A percentile compares a stretch with the other conserved stretches of the same genome.
These are phyloP conservation scores for Ylistrum balloti DNA, from an alignment of 1,140 invertebrate genomes.

Conservation along the genomic window DNA sequence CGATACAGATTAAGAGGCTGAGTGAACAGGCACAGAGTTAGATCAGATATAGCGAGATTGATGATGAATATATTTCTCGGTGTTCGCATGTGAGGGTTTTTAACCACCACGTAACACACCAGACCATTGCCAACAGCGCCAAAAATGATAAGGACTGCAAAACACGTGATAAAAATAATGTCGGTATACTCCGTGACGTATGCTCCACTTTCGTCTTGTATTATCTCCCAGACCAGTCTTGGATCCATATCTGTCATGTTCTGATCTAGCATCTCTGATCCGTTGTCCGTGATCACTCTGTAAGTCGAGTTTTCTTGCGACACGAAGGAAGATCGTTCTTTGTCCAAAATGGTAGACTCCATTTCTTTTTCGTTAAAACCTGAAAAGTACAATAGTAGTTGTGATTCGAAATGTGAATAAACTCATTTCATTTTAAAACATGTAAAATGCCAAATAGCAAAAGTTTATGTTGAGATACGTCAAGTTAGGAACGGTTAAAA, in stretches of 20 bases:
- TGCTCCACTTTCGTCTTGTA: neutral
- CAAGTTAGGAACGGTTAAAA: no score
- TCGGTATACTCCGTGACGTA: constrained; percentile 62
- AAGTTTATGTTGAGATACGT: no score
- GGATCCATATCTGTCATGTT: neutral
- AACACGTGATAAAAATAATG: constrained; percentile 86
- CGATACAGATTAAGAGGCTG: constrained; percentile 93
- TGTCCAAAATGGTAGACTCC: constrained; percentile 7
- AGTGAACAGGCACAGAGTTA: constrained; percentile 91
- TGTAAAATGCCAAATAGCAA: no score
- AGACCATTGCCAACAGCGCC: constrained; percentile 91
- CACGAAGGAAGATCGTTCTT: neutral
- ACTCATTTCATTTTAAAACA: no score
- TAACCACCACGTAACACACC: constrained; percentile 90
- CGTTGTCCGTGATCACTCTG: neutral
- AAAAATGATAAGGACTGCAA: constrained; percentile 89
- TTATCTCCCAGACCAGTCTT: neutral
- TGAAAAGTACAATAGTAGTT: neutral
- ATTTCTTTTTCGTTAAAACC: neutral
- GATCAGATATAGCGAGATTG: constrained; percentile 93
- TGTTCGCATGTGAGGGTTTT: constrained; percentile 92
- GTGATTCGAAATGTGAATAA: no score
- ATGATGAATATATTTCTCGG: constrained; percentile 94
- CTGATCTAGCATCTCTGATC: neutral
- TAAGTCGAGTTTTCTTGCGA: neutral